A percentile compares a stretch with the other conserved stretches of the same genome.
phyloP scores from a whole-genome alignment of 2,113 vertebrate species.

The Hemichromis elongatus region DNA sequence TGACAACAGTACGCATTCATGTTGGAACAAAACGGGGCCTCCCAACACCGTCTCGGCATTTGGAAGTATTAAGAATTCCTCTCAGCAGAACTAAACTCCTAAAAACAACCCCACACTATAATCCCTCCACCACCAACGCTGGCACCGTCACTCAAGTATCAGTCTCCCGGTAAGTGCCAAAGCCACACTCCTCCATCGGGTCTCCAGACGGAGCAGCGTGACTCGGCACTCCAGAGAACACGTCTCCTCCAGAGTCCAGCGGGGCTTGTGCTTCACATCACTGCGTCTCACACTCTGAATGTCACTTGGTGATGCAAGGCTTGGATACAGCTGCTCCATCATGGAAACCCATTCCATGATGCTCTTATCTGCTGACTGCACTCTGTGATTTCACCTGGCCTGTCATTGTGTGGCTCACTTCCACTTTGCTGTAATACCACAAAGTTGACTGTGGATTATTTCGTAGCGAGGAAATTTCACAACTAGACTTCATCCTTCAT shows the following conservation, averaged over 20 bases:
- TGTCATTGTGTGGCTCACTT: too few relatives aligned
- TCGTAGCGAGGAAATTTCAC: not conserved
- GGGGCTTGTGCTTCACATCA: too few relatives aligned
- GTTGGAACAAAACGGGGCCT: not conserved
- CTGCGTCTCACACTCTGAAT: too few relatives aligned
- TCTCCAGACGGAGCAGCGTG: not conserved
- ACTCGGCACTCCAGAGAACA: not conserved
- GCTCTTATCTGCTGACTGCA: too few relatives aligned
- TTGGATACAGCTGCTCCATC: too few relatives aligned
- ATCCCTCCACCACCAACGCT: not conserved
- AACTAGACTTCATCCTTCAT: not conserved
- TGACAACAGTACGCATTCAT: not conserved
- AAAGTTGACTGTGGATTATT: too few relatives aligned
- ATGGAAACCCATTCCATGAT: too few relatives aligned
- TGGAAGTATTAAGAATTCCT: not conserved
- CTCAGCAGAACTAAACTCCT: not conserved
- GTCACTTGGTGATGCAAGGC: too few relatives aligned
- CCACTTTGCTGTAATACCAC: too few relatives aligned
- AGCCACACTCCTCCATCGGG: not conserved
- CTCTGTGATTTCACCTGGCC: too few relatives aligned
- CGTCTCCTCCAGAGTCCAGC: too few relatives aligned
- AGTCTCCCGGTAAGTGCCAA: fast-evolving
- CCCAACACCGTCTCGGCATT: not conserved
- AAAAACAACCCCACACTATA: not conserved
- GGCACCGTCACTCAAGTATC: not conserved